These are phyloP conservation scores for Nemurella pictetii DNA, from an alignment of 2,888 invertebrate genomes.

Conservation along the genomic window DNA sequence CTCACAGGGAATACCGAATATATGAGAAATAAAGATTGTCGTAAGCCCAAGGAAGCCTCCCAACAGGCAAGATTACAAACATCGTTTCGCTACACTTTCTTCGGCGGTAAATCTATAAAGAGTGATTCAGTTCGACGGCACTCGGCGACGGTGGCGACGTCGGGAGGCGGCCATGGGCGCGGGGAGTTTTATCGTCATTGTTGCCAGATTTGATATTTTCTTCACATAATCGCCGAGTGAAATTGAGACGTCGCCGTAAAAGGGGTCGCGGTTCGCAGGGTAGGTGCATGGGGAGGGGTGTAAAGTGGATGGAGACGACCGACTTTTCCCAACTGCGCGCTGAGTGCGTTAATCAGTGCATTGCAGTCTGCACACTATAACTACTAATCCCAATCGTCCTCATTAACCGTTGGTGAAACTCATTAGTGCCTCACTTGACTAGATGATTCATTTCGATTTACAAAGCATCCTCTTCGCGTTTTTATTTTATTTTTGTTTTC, in stretches of 20 bases:
- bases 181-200: neutral
- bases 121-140: neutral
- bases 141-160: too few relatives aligned
- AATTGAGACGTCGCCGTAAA: neutral
- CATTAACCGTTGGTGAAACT: neutral
- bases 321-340: neutral
- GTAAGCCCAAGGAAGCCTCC: neutral
- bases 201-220: neutral
- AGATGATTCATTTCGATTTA: neutral
- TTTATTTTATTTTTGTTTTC: neutral
- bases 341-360: neutral
- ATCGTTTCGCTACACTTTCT: neutral
- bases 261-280: too few relatives aligned
- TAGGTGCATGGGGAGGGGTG: too few relatives aligned
- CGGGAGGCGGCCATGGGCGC: neutral
- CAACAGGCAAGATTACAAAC: neutral
- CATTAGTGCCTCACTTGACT: neutral
- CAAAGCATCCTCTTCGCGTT: neutral
- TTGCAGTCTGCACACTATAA: too few relatives aligned
- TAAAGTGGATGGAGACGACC: neutral
- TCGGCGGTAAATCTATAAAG: neutral
- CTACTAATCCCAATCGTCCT: neutral
- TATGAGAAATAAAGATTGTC: neutral
- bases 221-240: neutral
- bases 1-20: slow-evolving; percentile 14